phyloP scores from a whole-genome alignment of 2,797 vertebrate species.

The Megaceryle alcyon region DNA sequence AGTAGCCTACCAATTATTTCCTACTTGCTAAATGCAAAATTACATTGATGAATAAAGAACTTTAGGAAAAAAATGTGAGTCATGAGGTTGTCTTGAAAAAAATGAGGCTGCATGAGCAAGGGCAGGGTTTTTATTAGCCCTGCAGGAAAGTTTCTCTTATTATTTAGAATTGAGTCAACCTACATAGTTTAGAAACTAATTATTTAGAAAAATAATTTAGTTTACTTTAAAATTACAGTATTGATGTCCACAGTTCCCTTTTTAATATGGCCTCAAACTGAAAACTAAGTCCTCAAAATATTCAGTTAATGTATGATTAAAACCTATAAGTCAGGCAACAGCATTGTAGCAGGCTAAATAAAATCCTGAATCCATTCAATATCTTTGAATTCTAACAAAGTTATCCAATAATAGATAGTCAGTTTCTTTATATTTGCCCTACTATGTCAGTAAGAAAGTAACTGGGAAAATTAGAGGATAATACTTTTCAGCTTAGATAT shows the following conservation, averaged over 20 bases:
- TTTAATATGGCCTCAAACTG: not conserved
- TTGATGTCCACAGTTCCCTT: not conserved
- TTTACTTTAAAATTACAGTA: not conserved
- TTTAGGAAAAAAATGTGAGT: not conserved
- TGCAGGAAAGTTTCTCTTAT: not conserved
- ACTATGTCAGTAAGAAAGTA: not conserved
- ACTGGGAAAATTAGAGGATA: not conserved
- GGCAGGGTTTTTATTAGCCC: not conserved
- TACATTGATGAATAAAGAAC: not conserved
- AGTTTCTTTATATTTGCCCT: not conserved
- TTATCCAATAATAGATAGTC: not conserved
- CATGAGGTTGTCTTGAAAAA: not conserved
- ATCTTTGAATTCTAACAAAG: not conserved
- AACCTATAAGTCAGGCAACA: not conserved
- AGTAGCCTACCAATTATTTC: constrained; percentile 37
- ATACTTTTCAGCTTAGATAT: not conserved
- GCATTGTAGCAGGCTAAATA: not conserved
- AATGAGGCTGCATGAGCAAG: not conserved
- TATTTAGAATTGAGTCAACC: not conserved
- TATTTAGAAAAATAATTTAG: not conserved
- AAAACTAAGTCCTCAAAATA: not conserved
- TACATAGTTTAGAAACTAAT: not conserved
- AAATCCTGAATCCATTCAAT: not conserved
- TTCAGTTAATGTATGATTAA: not conserved
- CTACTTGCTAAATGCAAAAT: not conserved